Base-by-base conservation (phyloP, 2,888 invertebrate genomes). In the Nebria brevicollis region DNA sequence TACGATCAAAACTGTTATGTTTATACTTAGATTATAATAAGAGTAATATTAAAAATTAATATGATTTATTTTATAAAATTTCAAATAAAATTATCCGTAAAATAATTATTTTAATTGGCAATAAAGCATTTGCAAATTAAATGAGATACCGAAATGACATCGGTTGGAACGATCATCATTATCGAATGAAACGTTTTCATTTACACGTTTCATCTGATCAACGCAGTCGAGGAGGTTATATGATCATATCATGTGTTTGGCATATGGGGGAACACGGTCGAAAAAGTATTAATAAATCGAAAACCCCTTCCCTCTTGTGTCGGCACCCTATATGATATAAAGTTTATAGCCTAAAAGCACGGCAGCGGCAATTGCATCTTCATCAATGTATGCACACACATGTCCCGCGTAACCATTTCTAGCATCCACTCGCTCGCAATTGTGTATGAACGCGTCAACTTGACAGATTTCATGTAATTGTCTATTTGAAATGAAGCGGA, bases 401-500 rank as follows among this genome's bases (percentile, higher is more conserved):
- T 34, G 34, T 34, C n/a, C 41, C 26, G 25, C 34, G 43, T 73
- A 26, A 34, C 34, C 73, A 42, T 26, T 68, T 8, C 8, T 70
- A 7, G 26, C 34, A 34, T 70, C 70, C 20, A 34, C 70, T 70
- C 70, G 13, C 25, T 70, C 6, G 25, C 2, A 25, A 70, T 70
- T 70, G 70, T 70, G 70, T 70, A 70, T 20, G 26, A 5, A 20
- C 80, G 68, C 77, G 82, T 83, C 83, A 83, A 80, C 77, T 82
- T 85, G 85, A 85, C 85, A 83, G 83, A 84, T 84, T 84, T 83
- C 84, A 84, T 84, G 84, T 85, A 85, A 85, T 85, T 85, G 85
- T 84, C 84, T 84, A 84, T 85, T 85, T 84, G 83, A 83, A 84
- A 84, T 84, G 83, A 84, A 83, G 84, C 83, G 81, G 72, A 66